Conservation (phyloP, 2,888 invertebrate species). For the Lasioglossum oenotherae region DNA sequence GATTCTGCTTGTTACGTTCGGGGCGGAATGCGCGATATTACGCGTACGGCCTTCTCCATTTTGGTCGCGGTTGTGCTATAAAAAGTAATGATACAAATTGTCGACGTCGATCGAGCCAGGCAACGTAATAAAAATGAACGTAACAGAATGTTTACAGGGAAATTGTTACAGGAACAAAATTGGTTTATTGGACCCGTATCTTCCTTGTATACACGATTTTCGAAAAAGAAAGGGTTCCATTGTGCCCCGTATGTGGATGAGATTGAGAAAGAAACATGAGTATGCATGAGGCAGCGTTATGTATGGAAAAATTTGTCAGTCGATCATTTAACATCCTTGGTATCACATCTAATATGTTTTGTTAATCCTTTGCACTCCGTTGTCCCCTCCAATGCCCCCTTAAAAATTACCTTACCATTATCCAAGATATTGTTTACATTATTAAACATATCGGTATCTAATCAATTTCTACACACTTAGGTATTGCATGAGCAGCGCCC, state of each 20-base stretch:
- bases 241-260: not conserved
- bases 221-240: not conserved
- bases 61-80: not conserved
- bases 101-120: not conserved
- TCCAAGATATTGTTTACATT: no score
- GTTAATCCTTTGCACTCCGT: no score
- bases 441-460: no score
- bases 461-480: no score
- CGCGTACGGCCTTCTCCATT: not conserved
- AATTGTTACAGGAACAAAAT: not conserved
- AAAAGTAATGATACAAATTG: not conserved
- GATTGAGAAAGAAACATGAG: no score
- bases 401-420: no score
- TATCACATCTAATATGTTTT: no score
- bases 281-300: no score
- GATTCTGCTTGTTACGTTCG: constrained; percentile 21
- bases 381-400: no score
- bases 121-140: not conserved
- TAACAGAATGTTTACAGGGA: not conserved
- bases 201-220: not conserved
- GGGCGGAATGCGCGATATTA: constrained; percentile 1
- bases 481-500: no score
- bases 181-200: not conserved
- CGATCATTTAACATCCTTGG: no score
- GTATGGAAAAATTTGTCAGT: no score